Conservation (phyloP, 37 sponge, comb jelly and placozoan species). For the Cladorhizidae sp. region DNA sequence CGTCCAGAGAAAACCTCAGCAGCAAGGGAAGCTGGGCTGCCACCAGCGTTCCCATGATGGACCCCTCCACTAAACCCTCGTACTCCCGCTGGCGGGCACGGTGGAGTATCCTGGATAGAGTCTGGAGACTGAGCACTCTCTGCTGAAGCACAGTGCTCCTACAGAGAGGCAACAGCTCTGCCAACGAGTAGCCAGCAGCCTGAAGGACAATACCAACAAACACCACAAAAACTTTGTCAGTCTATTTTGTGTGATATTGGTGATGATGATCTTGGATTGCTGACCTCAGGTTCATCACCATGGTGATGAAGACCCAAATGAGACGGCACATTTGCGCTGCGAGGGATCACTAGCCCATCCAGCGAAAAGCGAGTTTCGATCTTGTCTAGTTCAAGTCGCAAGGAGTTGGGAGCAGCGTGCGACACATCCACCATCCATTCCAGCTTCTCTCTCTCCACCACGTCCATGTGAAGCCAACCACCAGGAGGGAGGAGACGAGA, state of each 20-base stretch:
- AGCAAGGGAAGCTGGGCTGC: conserved; percentile 68
- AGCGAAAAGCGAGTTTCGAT: conserved; percentile 68
- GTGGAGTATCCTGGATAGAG: conserved; percentile 50
- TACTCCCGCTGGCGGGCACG: conserved; percentile 66
- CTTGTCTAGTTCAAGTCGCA: neutral
- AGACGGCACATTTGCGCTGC: conserved; percentile 33
- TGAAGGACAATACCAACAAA: conserved; percentile 18
- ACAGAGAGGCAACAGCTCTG: conserved; percentile 66
- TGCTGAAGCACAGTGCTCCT: conserved; percentile 84
- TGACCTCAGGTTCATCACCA: conserved; percentile 83
- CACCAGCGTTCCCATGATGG: conserved; percentile 39
- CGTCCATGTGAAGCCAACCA: conserved; percentile 84
- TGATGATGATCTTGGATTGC: neutral
- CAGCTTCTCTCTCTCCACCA: conserved; percentile 79
- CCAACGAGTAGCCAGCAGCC: conserved; percentile 90
- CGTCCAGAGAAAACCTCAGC: conserved; percentile 81
- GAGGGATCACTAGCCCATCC: conserved; percentile 75
- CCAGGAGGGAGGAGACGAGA: neutral
- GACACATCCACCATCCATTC: conserved; percentile 77
- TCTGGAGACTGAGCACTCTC: conserved; percentile 65
- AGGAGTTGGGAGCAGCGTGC: neutral
- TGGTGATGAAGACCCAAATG: conserved; percentile 88
- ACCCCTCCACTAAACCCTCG: conserved; percentile 27
- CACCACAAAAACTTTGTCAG: neutral
- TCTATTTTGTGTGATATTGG: neutral